These are phyloP conservation scores for Linurgus olivaceus DNA, from an alignment of 2,797 vertebrate species.

Conservation along the genomic window DNA sequence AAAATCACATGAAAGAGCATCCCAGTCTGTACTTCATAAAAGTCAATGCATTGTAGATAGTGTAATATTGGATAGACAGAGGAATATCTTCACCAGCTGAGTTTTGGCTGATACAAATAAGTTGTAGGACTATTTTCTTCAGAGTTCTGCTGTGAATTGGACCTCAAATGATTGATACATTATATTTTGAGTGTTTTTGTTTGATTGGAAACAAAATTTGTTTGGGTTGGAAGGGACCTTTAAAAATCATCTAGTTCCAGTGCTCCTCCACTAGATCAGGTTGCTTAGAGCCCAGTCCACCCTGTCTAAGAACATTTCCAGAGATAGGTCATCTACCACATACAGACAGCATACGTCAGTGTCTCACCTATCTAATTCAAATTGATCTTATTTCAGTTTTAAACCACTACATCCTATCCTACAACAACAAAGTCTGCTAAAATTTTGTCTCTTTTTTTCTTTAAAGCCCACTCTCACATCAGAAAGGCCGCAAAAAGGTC, in stretches of 20 bases:
- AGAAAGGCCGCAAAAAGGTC: background rate
- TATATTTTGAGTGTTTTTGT: background rate
- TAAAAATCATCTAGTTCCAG: background rate
- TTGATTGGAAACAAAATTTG: background rate
- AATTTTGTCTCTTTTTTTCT: background rate
- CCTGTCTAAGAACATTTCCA: background rate
- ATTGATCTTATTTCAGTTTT: background rate
- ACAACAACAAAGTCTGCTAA: background rate
- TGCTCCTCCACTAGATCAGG: accelerated
- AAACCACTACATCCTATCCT: background rate
- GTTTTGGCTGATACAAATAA: background rate
- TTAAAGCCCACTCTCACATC: background rate
- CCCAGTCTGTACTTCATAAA: background rate
- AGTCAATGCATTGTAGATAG: background rate
- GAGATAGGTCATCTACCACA: too few relatives aligned
- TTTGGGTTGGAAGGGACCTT: background rate
- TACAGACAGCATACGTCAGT: accelerated
- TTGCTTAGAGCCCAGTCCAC: background rate
- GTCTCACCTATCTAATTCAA: background rate
- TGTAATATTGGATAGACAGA: background rate
- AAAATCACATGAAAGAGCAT: background rate
- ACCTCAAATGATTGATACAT: background rate
- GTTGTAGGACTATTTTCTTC: background rate
- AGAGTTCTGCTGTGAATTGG: background rate
- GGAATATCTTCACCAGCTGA: background rate